Evolutionary conservation across 1,140 invertebrate genomes (phyloP).

Genomic region (Leptinotarsa defecta): DNA sequence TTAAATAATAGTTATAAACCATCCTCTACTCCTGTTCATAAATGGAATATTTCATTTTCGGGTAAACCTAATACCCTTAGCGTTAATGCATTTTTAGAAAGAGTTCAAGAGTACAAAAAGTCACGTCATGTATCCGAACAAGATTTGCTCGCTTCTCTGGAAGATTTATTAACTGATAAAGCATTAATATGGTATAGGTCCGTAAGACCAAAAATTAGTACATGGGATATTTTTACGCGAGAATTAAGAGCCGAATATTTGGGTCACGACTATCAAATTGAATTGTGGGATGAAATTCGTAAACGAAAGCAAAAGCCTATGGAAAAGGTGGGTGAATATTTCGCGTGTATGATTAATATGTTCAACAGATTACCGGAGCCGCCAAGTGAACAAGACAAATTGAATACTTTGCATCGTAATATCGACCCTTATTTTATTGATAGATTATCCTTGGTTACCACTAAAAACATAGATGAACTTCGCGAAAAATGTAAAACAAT

Average conservation of each 20-base stretch:
- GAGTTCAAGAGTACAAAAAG: slow-evolving; percentile 1
- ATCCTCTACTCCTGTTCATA: background rate
- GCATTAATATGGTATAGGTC: slow-evolving; percentile 5
- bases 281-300: too few relatives aligned
- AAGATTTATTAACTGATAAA: background rate
- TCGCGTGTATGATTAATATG: too few relatives aligned
- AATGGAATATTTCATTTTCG: slow-evolving; percentile 2
- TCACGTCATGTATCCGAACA: background rate
- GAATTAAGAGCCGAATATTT: background rate
- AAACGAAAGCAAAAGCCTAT: too few relatives aligned
- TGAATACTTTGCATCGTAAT: background rate
- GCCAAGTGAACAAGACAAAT: background rate
- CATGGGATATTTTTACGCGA: slow-evolving; percentile 1
- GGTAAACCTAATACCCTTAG: background rate
- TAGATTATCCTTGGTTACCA: background rate
- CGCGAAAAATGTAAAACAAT: too few relatives aligned
- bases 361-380: too few relatives aligned
- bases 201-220: background rate
- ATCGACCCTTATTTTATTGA: slow-evolving; percentile 14
- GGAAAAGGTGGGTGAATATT: too few relatives aligned
- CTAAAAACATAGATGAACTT: too few relatives aligned
- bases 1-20: too few relatives aligned
- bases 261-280: slow-evolving; percentile 4
- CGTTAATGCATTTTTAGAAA: slow-evolving; percentile 11
- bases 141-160: background rate